Percentiles rank a stretch among this genome's conserved stretches.
Conservation (phyloP, 2,888 invertebrate genomes). For the Onchidella celtica region DNA sequence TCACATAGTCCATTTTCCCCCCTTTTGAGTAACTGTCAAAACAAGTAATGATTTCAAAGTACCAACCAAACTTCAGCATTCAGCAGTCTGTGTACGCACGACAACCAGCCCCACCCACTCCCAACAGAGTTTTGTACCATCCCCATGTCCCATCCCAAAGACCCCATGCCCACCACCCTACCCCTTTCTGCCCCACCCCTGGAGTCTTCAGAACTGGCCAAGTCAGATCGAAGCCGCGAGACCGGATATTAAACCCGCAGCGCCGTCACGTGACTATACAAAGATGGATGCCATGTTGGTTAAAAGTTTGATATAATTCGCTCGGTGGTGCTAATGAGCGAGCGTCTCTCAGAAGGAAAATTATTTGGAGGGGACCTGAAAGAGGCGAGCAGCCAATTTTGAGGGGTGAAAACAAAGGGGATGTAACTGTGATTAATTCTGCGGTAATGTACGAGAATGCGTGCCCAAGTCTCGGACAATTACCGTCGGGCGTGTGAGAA, state of each 20-base stretch:
- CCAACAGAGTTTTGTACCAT: neutral
- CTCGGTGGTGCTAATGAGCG: conserved; percentile 41
- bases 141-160: neutral
- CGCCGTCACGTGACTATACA: conserved; percentile 40
- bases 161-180: neutral
- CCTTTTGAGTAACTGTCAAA: no score
- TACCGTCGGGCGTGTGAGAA: neutral
- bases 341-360: neutral
- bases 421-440: conserved; percentile 41
- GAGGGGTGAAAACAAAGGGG: conserved; percentile 32
- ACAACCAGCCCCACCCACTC: no score
- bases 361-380: conserved; percentile 18
- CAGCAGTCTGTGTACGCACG: no score
- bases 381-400: conserved; percentile 30
- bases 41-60: no score
- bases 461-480: conserved; percentile 30
- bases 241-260: conserved; percentile 49
- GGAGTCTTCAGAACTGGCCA: conserved; percentile 33
- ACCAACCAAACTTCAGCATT: no score
- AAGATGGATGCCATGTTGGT: conserved; percentile 39
- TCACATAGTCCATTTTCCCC: no score
- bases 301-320: conserved; percentile 42
- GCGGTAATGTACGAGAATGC: conserved; percentile 35
- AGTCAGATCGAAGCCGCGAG: neutral
- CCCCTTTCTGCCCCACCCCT: conserved; percentile 10